phyloP scores from a whole-genome alignment of 2,797 vertebrate species.

The Danio aesculapii region DNA sequence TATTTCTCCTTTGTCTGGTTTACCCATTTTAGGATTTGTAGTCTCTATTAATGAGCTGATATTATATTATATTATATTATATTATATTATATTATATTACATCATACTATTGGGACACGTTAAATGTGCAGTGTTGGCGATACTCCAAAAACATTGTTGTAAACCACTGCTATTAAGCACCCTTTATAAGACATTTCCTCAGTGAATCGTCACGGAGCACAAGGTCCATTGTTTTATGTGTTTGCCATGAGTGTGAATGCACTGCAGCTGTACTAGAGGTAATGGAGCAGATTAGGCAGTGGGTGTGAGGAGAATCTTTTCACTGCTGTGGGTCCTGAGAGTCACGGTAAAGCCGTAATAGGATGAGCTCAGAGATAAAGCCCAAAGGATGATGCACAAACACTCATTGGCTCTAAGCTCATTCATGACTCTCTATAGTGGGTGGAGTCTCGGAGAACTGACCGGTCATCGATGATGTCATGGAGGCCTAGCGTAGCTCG shows the following conservation, averaged over 20 bases:
- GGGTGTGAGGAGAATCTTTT: background rate
- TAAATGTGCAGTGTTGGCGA: too few relatives aligned
- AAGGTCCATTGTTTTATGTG: background rate
- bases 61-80: too few relatives aligned
- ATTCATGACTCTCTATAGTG: background rate
- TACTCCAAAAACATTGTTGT: too few relatives aligned
- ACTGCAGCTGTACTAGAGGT: background rate
- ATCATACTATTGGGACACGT: too few relatives aligned
- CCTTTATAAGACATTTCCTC: background rate
- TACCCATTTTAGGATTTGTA: too few relatives aligned
- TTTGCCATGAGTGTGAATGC: background rate
- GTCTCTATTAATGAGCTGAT: too few relatives aligned
- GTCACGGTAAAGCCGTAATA: conserved; percentile 35
- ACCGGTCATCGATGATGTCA: background rate
- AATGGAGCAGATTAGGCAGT: conserved; percentile 1
- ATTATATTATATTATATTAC: too few relatives aligned
- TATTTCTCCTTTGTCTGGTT: too few relatives aligned
- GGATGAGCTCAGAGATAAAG: conserved; percentile 7
- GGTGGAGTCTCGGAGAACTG: background rate
- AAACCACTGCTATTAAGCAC: background rate
- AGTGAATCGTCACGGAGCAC: background rate
- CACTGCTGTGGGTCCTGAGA: background rate
- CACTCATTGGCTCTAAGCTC: conserved; percentile 25
- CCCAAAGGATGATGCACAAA: background rate
- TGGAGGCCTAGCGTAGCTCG: background rate